These are phyloP conservation scores for Balanococcus diminutus DNA, from an alignment of 2,888 invertebrate species.

Conservation along the genomic window DNA sequence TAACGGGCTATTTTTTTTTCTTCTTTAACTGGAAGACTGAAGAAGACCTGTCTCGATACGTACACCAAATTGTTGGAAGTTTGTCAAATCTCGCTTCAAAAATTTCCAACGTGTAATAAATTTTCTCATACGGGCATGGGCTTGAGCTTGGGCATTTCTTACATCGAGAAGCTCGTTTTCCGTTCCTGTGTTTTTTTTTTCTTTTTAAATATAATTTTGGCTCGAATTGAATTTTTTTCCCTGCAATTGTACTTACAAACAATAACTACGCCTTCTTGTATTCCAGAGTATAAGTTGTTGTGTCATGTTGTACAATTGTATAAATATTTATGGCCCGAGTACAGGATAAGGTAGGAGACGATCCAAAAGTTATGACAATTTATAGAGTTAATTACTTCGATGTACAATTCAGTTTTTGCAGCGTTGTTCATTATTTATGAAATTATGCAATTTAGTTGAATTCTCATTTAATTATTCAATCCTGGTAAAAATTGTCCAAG, in stretches of 20 bases:
- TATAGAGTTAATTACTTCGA: too few species aligned
- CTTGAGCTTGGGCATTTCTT: too few species aligned
- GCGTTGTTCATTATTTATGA: too few species aligned
- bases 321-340: background rate
- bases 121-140: background rate
- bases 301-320: too few species aligned
- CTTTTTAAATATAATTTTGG: background rate
- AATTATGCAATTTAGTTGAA: too few species aligned
- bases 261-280: background rate
- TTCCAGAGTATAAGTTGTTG: too few species aligned
- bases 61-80: background rate
- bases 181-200: background rate
- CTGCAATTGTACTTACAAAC: background rate
- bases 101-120: background rate
- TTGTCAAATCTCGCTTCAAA: background rate
- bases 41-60: background rate
- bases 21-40: background rate
- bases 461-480: too few species aligned
- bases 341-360: background rate
- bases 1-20: background rate
- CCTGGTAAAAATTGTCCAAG: too few species aligned
- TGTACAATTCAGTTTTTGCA: too few species aligned
- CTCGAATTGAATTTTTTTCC: background rate
- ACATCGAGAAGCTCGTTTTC: background rate
- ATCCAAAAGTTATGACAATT: background rate